Percentiles rank a stretch among this genome's conserved stretches.
phyloP scores from a whole-genome alignment of 2,797 vertebrate species.

The Aplochiton taeniatus region DNA sequence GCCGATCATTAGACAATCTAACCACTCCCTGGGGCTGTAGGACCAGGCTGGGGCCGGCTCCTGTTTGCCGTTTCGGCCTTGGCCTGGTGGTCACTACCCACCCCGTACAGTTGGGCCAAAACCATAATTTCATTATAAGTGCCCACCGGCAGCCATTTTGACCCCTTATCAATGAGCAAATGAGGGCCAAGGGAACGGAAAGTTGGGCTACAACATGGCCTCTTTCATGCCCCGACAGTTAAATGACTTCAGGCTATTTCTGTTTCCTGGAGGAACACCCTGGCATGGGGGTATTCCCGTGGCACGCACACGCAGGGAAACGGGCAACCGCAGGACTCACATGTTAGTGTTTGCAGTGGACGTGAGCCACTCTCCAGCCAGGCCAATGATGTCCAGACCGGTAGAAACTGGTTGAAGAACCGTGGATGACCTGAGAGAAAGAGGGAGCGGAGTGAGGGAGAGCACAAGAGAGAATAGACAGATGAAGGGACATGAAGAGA shows the following conservation, averaged over 20 bases:
- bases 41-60: too few relatives aligned
- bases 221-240: conserved; percentile 18
- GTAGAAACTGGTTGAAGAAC: conserved; percentile 98
- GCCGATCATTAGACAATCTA: conserved; percentile 80
- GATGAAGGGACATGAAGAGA: conserved; percentile 4
- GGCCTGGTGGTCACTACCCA: conserved; percentile 42
- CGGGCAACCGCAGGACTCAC: conserved; percentile 71
- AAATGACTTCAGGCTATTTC: conserved; percentile 40
- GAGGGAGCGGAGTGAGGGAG: too few relatives aligned
- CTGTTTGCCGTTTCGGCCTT: conserved; percentile 3
- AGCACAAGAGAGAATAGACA: too few relatives aligned
- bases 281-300: conserved; percentile 28
- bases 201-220: not conserved
- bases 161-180: conserved; percentile 14
- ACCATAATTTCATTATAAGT: conserved; percentile 71
- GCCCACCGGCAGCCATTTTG: conserved; percentile 30
- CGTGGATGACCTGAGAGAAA: conserved; percentile 88
- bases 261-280: too few relatives aligned
- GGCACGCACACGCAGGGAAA: conserved; percentile 11
- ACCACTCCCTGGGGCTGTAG: conserved; percentile 50
- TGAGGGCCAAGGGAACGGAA: too few relatives aligned
- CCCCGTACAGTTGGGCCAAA: conserved; percentile 47
- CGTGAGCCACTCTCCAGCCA: conserved; percentile 98
- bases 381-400: conserved; percentile 93
- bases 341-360: conserved; percentile 98